Conservation (phyloP, 2,888 invertebrate species). For the Ochropleura leucogaster region DNA sequence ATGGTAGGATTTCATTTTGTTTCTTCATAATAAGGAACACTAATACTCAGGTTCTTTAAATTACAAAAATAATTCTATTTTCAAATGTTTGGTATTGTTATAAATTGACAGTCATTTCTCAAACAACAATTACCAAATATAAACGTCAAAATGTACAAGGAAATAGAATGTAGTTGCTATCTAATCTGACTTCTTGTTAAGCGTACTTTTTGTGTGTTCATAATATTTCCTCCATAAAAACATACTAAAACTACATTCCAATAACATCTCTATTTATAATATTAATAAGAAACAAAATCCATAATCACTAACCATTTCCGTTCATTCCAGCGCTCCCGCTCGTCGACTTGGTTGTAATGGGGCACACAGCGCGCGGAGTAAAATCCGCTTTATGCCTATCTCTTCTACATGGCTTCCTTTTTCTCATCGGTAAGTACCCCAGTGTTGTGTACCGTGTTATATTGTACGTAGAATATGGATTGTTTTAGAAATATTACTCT, state of each 20-base stretch:
- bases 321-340: conserved; percentile 77
- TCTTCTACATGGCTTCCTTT: conserved; percentile 86
- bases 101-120: neutral
- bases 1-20: neutral
- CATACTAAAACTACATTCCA: neutral
- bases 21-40: neutral
- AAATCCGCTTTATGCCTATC: conserved; percentile 83
- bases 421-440: conserved; percentile 82
- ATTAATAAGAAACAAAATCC: conserved; percentile 21
- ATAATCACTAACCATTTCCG: conserved; percentile 60
- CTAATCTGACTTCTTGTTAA: neutral
- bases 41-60: neutral
- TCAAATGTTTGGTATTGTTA: neutral
- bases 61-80: neutral
- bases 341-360: conserved; percentile 79
- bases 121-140: neutral
- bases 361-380: conserved; percentile 74
- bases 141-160: neutral
- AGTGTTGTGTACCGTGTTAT: conserved; percentile 41
- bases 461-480: conserved; percentile 37
- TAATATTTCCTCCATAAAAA: neutral
- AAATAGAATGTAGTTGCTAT: neutral
- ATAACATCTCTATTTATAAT: conserved; percentile 4
- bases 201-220: too few species aligned
- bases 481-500: conserved; percentile 46